Percentiles rank a stretch among this genome's conserved stretches.
Evolutionary conservation across 1,140 invertebrate genomes (phyloP).

Genomic region (Paraescarpia echinospica): DNA sequence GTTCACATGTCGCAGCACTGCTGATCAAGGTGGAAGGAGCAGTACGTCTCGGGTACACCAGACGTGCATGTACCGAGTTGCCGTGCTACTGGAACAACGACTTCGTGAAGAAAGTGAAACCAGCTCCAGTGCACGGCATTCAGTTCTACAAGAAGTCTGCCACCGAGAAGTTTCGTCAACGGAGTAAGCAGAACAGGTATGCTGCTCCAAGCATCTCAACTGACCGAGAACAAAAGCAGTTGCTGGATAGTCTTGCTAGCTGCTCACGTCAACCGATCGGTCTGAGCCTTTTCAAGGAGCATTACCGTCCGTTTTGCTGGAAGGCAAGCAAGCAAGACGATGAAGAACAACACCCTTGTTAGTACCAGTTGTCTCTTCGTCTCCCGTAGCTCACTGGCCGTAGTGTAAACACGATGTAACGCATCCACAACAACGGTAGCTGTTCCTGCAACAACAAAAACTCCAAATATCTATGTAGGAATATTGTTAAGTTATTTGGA

Average conservation of each 20-base stretch:
- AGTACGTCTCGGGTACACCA: slow-evolving; percentile 29
- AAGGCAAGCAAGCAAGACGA: too few species aligned
- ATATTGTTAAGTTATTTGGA: neutral
- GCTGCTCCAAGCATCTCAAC: neutral
- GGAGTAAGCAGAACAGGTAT: neutral
- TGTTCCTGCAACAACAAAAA: too few species aligned
- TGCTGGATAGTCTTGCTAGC: slow-evolving; percentile 6
- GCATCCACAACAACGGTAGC: too few species aligned
- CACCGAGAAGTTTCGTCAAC: neutral
- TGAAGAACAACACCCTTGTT: too few species aligned
- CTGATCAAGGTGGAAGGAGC: slow-evolving; percentile 32
- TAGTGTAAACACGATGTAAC: too few species aligned
- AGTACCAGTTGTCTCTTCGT: too few species aligned
- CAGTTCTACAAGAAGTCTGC: slow-evolving; percentile 28
- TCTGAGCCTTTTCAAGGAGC: neutral
- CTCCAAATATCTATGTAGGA: too few species aligned
- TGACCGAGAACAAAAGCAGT: neutral
- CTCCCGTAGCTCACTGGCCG: too few species aligned
- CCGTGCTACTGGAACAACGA: slow-evolving; percentile 28
- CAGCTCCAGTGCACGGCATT: slow-evolving; percentile 23
- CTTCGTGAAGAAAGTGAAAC: slow-evolving; percentile 32
- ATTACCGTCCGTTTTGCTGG: neutral
- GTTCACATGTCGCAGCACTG: slow-evolving; percentile 26
- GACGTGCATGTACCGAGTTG: slow-evolving; percentile 20
- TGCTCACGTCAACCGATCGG: slow-evolving; percentile 1